These are phyloP conservation scores for Leucozona laternaria DNA, from an alignment of 2,888 invertebrate species.

Conservation along the genomic window DNA sequence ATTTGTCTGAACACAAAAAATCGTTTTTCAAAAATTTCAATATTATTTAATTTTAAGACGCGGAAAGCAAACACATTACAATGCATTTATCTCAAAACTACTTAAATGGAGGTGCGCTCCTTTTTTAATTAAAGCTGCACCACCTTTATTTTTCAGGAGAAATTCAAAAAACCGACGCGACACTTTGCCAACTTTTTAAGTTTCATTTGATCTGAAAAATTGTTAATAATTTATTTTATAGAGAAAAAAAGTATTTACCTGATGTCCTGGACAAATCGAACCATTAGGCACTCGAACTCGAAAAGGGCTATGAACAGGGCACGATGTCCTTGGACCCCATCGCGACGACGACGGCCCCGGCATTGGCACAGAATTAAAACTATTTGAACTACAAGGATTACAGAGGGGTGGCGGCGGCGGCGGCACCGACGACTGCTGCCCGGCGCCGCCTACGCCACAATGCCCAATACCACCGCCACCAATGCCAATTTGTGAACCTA, in stretches of 20 bases:
- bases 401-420: slow-evolving; percentile 83
- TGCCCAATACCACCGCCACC: slow-evolving; percentile 82
- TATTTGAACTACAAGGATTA: slow-evolving; percentile 84
- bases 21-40: too few species aligned
- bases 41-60: too few species aligned
- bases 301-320: slow-evolving; percentile 84
- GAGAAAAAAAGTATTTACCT: slow-evolving; percentile 80
- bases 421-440: slow-evolving; percentile 80
- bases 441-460: slow-evolving; percentile 80
- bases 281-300: slow-evolving; percentile 84
- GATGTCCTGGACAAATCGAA: slow-evolving; percentile 84
- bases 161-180: too few species aligned
- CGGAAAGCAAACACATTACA: too few species aligned
- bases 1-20: too few species aligned
- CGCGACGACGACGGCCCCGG: slow-evolving; percentile 82
- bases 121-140: too few species aligned
- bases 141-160: too few species aligned
- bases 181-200: too few species aligned
- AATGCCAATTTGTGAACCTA: slow-evolving; percentile 80
- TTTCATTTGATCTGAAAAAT: too few species aligned
- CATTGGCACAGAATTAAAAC: slow-evolving; percentile 83
- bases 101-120: too few species aligned
- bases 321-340: slow-evolving; percentile 84
- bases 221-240: neutral
- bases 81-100: too few species aligned